Base-by-base conservation (phyloP, 1,140 invertebrate species). In the Penaeus indicus region DNA sequence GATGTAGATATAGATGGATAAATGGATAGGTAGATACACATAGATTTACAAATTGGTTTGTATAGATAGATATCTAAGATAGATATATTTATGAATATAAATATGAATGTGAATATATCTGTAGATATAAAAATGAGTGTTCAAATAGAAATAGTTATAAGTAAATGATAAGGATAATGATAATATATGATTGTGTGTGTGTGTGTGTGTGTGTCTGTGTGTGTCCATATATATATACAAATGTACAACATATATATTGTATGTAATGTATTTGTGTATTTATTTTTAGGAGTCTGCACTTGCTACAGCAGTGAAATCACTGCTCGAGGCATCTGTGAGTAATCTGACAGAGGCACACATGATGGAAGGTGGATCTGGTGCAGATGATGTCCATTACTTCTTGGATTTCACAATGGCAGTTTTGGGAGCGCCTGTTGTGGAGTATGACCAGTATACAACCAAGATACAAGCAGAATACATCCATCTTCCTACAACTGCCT, bases 391-490 rank as follows among this genome's bases (percentile, higher is more conserved):
- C 25, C 88, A 89, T 42, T 88, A 88, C 38, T 88, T 88, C 77
- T 72, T 89, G 75, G 88, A 86, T 60, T 85, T 86, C 47, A 89
- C 84, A 18, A 89, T 83, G 22, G 84, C 78, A 11, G 84, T 89
- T 38, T 72, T 89, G 54, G 84, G 84, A 38, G 63, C 54, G 11
- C 78, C 84, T 54, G 32, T 60, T 80, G 61, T 47, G n/a, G 80
- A 88, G 22, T 88, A 88, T 77, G 61, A 88, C n/a, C 72, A 83
- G 67, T 88, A 88, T 42, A 88, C 87, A 5, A 88, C 87, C 72
- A 88, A 88, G 61, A 88, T 88, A 21, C 87, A 88, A 78, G 87
- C 87, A 78, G 87, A 88, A 69, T 88, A 88, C 54, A 78, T 83
- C 19, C 87, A 88, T 64, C 87, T 88, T 64, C 80, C 87, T 13